phyloP scores from a whole-genome alignment of 2,113 vertebrate species.

The Agapornis roseicollis region DNA sequence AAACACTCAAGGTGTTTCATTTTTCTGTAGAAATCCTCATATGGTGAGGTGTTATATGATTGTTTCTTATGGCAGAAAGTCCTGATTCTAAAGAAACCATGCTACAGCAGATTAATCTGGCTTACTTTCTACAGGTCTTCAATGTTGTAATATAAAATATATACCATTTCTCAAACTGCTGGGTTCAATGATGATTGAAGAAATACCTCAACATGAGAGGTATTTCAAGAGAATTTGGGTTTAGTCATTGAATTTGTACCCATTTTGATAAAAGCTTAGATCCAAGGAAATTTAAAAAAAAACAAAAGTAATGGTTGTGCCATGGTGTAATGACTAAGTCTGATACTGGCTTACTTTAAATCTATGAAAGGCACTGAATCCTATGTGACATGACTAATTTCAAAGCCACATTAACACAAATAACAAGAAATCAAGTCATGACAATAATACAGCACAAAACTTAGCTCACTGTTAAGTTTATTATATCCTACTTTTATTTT shows the following conservation, averaged over 20 bases:
- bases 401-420: not conserved
- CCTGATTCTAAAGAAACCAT: not conserved
- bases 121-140: not conserved
- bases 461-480: not conserved
- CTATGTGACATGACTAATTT: not conserved
- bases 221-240: not conserved
- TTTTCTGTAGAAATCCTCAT: not conserved
- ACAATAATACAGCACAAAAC: not conserved
- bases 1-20: not conserved
- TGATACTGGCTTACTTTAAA: not conserved
- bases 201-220: not conserved
- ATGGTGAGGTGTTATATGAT: not conserved
- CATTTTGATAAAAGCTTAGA: not conserved
- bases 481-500: not conserved
- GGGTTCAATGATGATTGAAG: not conserved
- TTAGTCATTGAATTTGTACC: not conserved
- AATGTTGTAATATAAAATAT: not conserved
- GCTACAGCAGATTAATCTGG: not conserved
- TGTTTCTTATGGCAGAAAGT: not conserved
- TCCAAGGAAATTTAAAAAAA: not conserved
- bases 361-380: not conserved
- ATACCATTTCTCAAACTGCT: not conserved
- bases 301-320: not conserved
- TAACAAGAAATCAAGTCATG: not conserved
- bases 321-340: not conserved